Evolutionary conservation across 2,888 invertebrate species (phyloP).

Genomic region (Bedellia somnulentella): DNA sequence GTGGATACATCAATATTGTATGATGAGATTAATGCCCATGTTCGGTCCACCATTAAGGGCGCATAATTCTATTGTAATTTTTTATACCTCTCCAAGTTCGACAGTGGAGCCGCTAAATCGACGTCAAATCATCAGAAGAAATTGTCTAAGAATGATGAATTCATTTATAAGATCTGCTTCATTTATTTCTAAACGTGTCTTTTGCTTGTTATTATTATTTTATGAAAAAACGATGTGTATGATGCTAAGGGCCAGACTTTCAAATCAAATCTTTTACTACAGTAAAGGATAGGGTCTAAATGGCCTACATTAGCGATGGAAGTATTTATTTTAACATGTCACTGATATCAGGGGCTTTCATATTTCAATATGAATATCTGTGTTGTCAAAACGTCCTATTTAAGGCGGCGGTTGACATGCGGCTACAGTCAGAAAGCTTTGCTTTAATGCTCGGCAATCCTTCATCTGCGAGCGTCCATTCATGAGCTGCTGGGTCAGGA

Average conservation of each 20-base stretch:
- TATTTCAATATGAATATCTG: conserved; percentile 50
- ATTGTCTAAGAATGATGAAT: conserved; percentile 33
- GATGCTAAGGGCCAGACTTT: too few species aligned
- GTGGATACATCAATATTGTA: conserved; percentile 55
- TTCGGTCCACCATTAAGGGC: conserved; percentile 49
- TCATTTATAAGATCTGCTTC: conserved; percentile 23
- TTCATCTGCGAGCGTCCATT: conserved; percentile 40
- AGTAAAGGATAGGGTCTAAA: too few species aligned
- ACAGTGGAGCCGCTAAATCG: conserved; percentile 36
- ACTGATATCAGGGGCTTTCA: conserved; percentile 31
- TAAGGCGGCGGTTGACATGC: conserved; percentile 26
- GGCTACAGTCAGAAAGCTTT: conserved; percentile 21
- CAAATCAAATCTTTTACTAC: too few species aligned
- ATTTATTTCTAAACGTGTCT: conserved; percentile 9
- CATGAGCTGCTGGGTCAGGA: conserved; percentile 17
- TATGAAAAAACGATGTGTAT: too few species aligned
- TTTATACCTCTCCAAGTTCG: conserved; percentile 30
- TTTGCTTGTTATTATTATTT: too few species aligned
- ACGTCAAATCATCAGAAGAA: conserved; percentile 26
- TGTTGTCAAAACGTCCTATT: conserved; percentile 46
- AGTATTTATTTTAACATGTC: too few species aligned
- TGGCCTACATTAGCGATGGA: too few species aligned
- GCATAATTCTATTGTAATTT: conserved; percentile 55
- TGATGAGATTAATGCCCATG: conserved; percentile 58
- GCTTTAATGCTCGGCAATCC: conserved; percentile 32